These are phyloP conservation scores for Hypomecis atomaria DNA, from an alignment of 2,888 invertebrate genomes.

Conservation along the genomic window DNA sequence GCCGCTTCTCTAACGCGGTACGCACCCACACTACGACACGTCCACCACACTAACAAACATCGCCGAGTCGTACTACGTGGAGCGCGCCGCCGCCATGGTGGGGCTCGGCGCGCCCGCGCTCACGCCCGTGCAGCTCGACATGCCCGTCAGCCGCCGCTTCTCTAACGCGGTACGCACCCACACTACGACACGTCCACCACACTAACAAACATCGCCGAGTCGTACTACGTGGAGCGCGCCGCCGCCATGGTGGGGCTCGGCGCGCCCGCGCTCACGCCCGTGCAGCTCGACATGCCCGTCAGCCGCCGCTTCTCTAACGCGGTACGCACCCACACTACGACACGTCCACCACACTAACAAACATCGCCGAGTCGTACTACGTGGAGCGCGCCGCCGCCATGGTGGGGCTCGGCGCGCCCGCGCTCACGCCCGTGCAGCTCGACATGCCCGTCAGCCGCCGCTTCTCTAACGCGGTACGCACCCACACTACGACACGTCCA, in stretches of 20 bases:
- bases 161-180: constrained; percentile 88
- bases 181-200: neutral
- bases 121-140: constrained; percentile 94
- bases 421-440: constrained; percentile 93
- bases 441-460: constrained; percentile 91
- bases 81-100: constrained; percentile 90
- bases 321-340: constrained; percentile 68
- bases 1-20: constrained; percentile 92
- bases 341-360: neutral
- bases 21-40: neutral
- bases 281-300: constrained; percentile 93
- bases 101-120: constrained; percentile 94
- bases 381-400: constrained; percentile 93
- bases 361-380: constrained; percentile 89
- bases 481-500: neutral
- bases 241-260: constrained; percentile 92
- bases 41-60: neutral
- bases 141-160: constrained; percentile 90
- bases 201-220: constrained; percentile 58
- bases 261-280: constrained; percentile 93
- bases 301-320: constrained; percentile 91
- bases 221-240: constrained; percentile 95
- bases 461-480: constrained; percentile 89
- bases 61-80: constrained; percentile 95
- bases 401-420: constrained; percentile 93